A percentile compares a stretch with the other conserved stretches of the same genome.
phyloP scores from a whole-genome alignment of 2,797 vertebrate genomes.

The Ctenopoma kingsleyae region DNA sequence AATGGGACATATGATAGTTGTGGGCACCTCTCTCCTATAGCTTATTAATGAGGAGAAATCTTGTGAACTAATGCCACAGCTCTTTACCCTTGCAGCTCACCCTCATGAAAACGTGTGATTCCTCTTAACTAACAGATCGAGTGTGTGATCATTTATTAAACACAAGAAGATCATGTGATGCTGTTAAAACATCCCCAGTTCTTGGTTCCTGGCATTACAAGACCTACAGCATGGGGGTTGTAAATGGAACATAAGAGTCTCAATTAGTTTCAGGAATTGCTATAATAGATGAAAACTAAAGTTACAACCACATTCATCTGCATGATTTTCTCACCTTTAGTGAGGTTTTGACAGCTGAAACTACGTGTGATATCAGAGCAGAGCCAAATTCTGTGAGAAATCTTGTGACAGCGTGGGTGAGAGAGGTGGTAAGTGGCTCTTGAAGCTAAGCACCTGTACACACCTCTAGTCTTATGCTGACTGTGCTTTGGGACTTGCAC shows the following conservation, averaged over 20 bases:
- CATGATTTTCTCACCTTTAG: conserved; percentile 6
- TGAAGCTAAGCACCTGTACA: conserved; percentile 26
- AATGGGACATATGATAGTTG: conserved; percentile 11
- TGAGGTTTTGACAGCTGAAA: conserved; percentile 49
- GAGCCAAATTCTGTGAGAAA: conserved; percentile 43
- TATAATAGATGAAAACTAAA: conserved; percentile 22
- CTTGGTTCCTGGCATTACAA: conserved; percentile 24
- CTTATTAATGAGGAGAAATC: conserved; percentile 41
- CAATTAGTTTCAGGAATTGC: conserved; percentile 28
- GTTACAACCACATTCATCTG: conserved; percentile 28
- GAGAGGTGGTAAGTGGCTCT: conserved; percentile 8
- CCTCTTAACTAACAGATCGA: conserved; percentile 6
- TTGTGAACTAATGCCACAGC: conserved; percentile 19
- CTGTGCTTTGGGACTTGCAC: neutral
- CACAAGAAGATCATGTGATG: neutral
- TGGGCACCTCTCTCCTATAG: conserved; percentile 8
- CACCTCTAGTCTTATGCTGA: conserved; percentile 17
- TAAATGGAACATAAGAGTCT: conserved; percentile 36
- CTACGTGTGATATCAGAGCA: conserved; percentile 51
- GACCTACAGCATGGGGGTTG: conserved; percentile 4
- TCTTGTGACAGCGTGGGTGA: conserved; percentile 11
- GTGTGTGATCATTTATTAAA: conserved; percentile 58
- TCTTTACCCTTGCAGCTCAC: conserved; percentile 11
- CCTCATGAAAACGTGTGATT: conserved; percentile 15
- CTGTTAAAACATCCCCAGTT: conserved; percentile 15